Evolutionary conservation across 2,797 vertebrate genomes (phyloP), one percentile per base, ranked within the genome.

Genomic region (Salmo trutta): DNA sequence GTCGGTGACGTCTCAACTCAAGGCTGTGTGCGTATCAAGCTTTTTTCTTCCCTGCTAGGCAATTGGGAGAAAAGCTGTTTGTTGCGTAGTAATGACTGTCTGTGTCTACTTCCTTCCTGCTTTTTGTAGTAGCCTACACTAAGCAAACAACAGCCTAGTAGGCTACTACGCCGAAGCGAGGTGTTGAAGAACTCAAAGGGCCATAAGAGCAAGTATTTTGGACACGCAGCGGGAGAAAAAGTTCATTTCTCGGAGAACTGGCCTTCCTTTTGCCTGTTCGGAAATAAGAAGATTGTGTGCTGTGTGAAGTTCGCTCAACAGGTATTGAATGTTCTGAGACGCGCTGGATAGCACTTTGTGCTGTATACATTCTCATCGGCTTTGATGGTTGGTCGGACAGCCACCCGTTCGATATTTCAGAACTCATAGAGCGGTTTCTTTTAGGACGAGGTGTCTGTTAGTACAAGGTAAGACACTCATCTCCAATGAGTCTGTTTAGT

Each of bases 61-160:
- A 88, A 88, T 79, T 87, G 76, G 82, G 91, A 88, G 92, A 54
- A 92, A 83, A 93, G 93, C 77, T 81, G 47, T 93, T 94, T 94
- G 93, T 94, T 94, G 93, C 92, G 93, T 94, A 93, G 92, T 93
- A 91, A 93, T 93, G 93, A 91, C 94, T 85, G 92, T 94, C 29
- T 68, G 27, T 31, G 4, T 92, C 91, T 91, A 95, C 95, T 96
- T 96, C 94, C 95, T 96, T 96, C 95, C 95, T 96, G 95, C 94
- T 91, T 92, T 91, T 89, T 84, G 81, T 88, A 67, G 65, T 33
- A 64, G 5, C 59, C 59, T 64, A 88, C 90, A 85, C 82, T 88
- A 90, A 89, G 88, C 91, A 93, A 89, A 91, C 91, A 84, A 47
- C 41, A 47, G 41, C 41, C 41, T 47, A 14, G 41, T 47, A 73